phyloP scores from a whole-genome alignment of 1,140 invertebrate species.

The Sitobion miscanthi region DNA sequence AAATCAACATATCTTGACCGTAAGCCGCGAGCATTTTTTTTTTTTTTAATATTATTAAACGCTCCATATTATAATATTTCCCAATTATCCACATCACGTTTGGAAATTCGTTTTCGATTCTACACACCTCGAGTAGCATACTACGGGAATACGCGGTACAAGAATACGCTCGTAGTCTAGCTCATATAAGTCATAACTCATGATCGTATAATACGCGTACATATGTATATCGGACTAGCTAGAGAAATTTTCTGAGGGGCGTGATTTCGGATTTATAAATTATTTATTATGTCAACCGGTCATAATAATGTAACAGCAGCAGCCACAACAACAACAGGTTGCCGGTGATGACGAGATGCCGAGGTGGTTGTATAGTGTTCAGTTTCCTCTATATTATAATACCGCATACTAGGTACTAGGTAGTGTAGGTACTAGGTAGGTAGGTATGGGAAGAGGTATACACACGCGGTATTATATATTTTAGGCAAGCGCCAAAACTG shows the following conservation, averaged over 20 bases:
- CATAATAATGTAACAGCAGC: neutral
- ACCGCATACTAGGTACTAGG: neutral
- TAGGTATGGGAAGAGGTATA: no score
- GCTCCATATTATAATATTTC: neutral
- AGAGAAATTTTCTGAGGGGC: neutral
- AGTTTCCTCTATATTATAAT: constrained; percentile 1
- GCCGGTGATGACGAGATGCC: neutral
- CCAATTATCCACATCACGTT: neutral
- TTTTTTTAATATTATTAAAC: neutral
- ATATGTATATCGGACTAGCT: neutral
- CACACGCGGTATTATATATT: neutral
- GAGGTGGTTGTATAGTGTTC: neutral
- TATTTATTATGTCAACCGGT: constrained; percentile 15
- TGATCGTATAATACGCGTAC: neutral
- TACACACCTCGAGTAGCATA: neutral
- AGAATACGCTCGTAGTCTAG: neutral
- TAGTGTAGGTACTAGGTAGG: neutral
- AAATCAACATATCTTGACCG: neutral
- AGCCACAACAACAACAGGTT: neutral
- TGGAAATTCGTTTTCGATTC: neutral
- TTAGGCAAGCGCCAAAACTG: constrained; percentile 45
- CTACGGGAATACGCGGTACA: neutral
- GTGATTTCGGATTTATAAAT: constrained; percentile 25
- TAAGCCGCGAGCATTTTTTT: neutral
- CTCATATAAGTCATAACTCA: neutral